Percentiles rank a stretch among this genome's conserved stretches.
phyloP scores from a whole-genome alignment of 2,113 vertebrate species.

The Hippocampus comes region DNA sequence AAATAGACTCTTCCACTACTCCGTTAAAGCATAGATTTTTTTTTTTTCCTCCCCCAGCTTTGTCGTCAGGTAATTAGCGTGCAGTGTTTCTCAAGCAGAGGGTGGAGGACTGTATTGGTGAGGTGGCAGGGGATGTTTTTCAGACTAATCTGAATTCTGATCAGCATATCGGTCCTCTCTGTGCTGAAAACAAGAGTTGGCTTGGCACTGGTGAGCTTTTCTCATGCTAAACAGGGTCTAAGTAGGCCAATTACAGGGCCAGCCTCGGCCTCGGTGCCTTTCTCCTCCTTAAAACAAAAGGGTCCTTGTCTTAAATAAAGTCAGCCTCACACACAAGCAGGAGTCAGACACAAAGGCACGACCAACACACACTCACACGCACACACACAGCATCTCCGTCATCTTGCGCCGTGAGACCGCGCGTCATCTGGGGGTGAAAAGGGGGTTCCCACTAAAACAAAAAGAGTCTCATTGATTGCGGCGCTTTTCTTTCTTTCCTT shows the following conservation, averaged over 20 bases:
- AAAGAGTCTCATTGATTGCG: slow-evolving; percentile 66
- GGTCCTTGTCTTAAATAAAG: slow-evolving; percentile 91
- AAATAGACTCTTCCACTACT: slow-evolving; percentile 43
- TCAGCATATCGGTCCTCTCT: slow-evolving; percentile 81
- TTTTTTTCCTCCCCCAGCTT: slow-evolving; percentile 33
- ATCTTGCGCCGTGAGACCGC: slow-evolving; percentile 32
- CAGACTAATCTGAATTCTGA: slow-evolving; percentile 92
- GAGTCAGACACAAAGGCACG: slow-evolving; percentile 61
- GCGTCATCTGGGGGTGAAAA: slow-evolving; percentile 54
- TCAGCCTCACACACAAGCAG: slow-evolving; percentile 69
- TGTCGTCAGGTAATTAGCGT: slow-evolving; percentile 61
- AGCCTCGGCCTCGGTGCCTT: slow-evolving; percentile 81
- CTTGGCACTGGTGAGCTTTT: slow-evolving; percentile 89
- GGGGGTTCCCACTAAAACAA: slow-evolving; percentile 71
- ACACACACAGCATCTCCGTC: slow-evolving; percentile 36
- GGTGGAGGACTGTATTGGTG: slow-evolving; percentile 43
- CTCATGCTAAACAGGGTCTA: slow-evolving; percentile 95
- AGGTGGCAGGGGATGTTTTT: slow-evolving; percentile 72
- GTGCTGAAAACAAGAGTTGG: slow-evolving; percentile 80
- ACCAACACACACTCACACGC: slow-evolving; percentile 11
- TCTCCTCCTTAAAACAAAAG: slow-evolving; percentile 84
- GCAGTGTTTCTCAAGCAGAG: slow-evolving; percentile 82
- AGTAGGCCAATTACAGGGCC: slow-evolving; percentile 97
- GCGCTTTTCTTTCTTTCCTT: slow-evolving; percentile 68
- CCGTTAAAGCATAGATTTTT: slow-evolving; percentile 38